Evolutionary conservation across 2,113 vertebrate genomes (phyloP), one percentile per base, ranked within the genome.

Genomic region (Pygoscelis adeliae): DNA sequence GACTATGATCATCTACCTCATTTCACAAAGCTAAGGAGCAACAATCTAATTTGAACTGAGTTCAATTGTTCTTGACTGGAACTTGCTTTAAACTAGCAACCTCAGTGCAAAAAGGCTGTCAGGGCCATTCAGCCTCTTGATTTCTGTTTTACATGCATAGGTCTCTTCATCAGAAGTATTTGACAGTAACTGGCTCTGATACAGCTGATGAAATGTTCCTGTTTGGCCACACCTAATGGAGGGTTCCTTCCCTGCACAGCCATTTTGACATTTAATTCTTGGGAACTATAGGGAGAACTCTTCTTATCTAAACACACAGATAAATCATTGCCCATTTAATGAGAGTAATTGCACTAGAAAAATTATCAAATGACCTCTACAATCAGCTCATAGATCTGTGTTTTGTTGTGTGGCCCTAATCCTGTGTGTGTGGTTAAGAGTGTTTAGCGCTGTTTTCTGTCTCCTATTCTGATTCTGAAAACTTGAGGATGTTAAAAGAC

Each of bases 41-140:
- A 83, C 89, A 94, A 77, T 70, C 55, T 96, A 80, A 91, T 96
- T 88, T 93, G 62, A 96, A 36, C 71, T n/a, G 84, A 96, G 67
- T 93, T 94, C 91, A 96, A 87, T 94, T 96, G 86, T 90, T 97
- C 89, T 96, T 95, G 91, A 96, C 89, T 90, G 74, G 49, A 93
- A 93, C 89, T 93, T 90, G 34, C 32, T 95, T 95, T 92, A 95
- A 89, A 96, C 77, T 84, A 87, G 56, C 44, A 95, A 50, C 91
- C 69, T 89, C 0, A 1, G 73, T 96, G 66, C 74, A 93, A 91
- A 95, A 87, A 87, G 36, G 78, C 83, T 89, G 53, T 65, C 0
- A 1, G 53, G 46, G 70, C 22, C 40, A 65, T 53, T 91, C 89
- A 83, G 66, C 38, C 36, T 93, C 73, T 83, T 80, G 53, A 70